Conservation (phyloP, 1,140 invertebrate genomes). For the Trichogramma pretiosum region DNA sequence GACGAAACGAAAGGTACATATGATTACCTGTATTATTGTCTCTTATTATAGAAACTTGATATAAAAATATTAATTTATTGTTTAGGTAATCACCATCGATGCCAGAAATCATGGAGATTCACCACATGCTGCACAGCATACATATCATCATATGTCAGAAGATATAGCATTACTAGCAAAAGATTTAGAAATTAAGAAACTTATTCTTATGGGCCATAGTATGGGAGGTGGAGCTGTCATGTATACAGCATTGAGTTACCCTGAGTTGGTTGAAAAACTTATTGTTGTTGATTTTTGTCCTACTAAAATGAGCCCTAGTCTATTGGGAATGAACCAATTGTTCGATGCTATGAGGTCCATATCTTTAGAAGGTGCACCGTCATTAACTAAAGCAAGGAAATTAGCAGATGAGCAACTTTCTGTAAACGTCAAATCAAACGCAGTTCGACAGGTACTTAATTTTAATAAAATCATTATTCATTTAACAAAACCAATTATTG, state of each 20-base stretch:
- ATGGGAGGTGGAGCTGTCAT: constrained; percentile 85
- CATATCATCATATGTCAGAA: constrained; percentile 60
- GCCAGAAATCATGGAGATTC: constrained; percentile 88
- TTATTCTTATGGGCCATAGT: constrained; percentile 74
- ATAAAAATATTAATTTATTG: constrained; percentile 1
- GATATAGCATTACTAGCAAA: constrained; percentile 63
- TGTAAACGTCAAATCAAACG: constrained; percentile 36
- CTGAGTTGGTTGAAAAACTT: constrained; percentile 66
- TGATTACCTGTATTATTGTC: constrained; percentile 8
- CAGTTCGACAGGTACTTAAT: constrained; percentile 44
- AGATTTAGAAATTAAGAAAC: constrained; percentile 53
- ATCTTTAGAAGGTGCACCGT: constrained; percentile 47
- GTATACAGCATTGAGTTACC: constrained; percentile 64
- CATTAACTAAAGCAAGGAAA: constrained; percentile 60
- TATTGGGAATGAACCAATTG: constrained; percentile 53
- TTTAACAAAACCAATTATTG: not conserved
- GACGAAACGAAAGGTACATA: constrained; percentile 53
- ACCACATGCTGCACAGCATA: constrained; percentile 62
- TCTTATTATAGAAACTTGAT: too few species aligned
- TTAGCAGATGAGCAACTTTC: constrained; percentile 48
- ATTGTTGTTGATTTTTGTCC: constrained; percentile 82
- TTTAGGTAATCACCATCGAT: constrained; percentile 73
- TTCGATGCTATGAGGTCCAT: constrained; percentile 59
- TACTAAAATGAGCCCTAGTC: constrained; percentile 53
- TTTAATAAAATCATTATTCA: constrained; percentile 1